phyloP scores from a whole-genome alignment of 64 coral and sea anemone species.

The Montipora sp. region DNA sequence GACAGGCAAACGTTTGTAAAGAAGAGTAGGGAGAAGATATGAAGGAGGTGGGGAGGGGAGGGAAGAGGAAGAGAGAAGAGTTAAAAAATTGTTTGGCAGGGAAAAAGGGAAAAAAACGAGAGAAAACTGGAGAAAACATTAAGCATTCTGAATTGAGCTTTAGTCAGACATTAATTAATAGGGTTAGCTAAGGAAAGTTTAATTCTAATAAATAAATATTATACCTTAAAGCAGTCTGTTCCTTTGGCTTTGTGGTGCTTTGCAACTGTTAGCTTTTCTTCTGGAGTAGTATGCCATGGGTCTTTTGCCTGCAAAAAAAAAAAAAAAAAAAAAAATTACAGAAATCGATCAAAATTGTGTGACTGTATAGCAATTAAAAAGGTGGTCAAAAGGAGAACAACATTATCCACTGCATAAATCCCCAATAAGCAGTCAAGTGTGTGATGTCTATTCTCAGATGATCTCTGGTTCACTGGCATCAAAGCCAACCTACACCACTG shows the following conservation, averaged over 20 bases:
- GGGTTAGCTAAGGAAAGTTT: neutral
- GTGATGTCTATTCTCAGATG: no score
- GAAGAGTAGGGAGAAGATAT: neutral
- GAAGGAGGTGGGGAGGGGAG: neutral
- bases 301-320: slow-evolving; percentile 16
- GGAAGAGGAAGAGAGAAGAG: neutral
- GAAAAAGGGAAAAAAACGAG: neutral
- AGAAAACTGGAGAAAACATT: neutral
- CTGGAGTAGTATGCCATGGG: slow-evolving; percentile 28
- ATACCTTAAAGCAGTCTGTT: slow-evolving; percentile 39
- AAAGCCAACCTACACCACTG: no score
- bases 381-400: neutral
- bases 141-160: neutral
- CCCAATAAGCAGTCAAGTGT: no score
- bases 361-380: no score
- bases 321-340: neutral
- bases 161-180: neutral
- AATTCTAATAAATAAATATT: neutral
- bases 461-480: no score
- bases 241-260: slow-evolving; percentile 34
- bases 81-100: neutral
- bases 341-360: neutral
- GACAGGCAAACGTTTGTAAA: neutral
- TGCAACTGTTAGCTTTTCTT: slow-evolving; percentile 9
- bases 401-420: no score